phyloP scores from a whole-genome alignment of 2,797 vertebrate genomes.

The Merluccius polli region DNA sequence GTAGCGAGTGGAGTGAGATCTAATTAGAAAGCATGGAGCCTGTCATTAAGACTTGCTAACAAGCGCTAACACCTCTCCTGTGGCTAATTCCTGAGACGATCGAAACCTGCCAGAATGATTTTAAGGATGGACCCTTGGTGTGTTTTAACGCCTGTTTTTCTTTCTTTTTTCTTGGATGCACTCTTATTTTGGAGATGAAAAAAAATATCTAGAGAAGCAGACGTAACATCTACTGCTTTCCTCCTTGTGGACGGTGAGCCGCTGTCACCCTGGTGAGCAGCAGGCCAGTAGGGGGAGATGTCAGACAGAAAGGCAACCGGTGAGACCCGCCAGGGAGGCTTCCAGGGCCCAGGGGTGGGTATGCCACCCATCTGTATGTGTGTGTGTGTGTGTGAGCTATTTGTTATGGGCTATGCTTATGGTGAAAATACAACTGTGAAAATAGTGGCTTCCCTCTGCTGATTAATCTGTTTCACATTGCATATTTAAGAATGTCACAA shows the following conservation, averaged over 20 bases:
- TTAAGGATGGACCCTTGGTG: too few relatives aligned
- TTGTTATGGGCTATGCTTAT: not conserved
- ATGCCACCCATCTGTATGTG: not conserved
- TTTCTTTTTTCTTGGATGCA: conserved; percentile 1
- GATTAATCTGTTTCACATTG: too few relatives aligned
- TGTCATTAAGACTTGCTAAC: conserved; percentile 53
- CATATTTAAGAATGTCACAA: too few relatives aligned
- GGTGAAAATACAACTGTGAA: not conserved
- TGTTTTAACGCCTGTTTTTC: not conserved
- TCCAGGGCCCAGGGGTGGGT: conserved; percentile 13
- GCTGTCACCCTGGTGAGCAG: conserved; percentile 11
- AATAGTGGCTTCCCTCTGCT: too few relatives aligned
- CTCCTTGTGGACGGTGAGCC: not conserved
- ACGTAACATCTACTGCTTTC: not conserved
- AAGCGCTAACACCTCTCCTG: conserved; percentile 49
- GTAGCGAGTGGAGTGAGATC: conserved; percentile 54
- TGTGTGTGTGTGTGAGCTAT: not conserved
- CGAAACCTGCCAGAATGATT: conserved; percentile 44
- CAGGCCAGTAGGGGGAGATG: conserved; percentile 57
- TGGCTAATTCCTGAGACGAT: conserved; percentile 48
- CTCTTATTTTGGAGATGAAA: not conserved
- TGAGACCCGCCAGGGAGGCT: too few relatives aligned
- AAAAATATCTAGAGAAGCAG: too few relatives aligned
- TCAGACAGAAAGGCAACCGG: conserved; percentile 41
- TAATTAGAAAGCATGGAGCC: conserved; percentile 53